phyloP scores from a whole-genome alignment of 2,113 vertebrate species.

The Ptilorrhoa leucosticta region DNA sequence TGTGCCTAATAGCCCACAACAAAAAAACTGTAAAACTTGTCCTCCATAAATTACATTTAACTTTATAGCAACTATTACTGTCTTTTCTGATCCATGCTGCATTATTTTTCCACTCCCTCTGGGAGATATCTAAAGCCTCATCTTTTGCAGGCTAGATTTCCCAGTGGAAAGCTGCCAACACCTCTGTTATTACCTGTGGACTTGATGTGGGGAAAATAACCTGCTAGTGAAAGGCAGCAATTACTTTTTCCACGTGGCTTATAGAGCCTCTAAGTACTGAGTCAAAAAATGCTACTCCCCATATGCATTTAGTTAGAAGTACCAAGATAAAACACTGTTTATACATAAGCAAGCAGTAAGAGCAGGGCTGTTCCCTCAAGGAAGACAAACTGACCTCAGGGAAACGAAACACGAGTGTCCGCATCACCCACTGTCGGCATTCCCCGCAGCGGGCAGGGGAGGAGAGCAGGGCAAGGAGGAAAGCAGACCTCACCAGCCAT shows the following conservation, averaged over 20 bases:
- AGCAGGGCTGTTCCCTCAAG: accelerated
- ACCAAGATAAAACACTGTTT: accelerated
- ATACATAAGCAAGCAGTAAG: accelerated
- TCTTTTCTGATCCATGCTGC: background rate
- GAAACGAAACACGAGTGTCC: accelerated
- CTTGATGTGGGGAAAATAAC: accelerated
- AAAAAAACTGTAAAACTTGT: background rate
- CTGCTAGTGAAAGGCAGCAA: accelerated
- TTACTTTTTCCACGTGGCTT: background rate
- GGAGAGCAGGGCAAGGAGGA: no score
- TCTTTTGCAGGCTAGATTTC: background rate
- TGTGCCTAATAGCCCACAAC: background rate
- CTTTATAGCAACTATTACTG: background rate
- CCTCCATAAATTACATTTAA: background rate
- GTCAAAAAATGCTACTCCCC: accelerated
- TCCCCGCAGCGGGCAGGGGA: accelerated
- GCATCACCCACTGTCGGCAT: accelerated
- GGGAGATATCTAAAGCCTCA: accelerated
- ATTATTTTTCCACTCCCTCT: background rate
- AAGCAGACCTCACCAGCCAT: accelerated
- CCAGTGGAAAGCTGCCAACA: accelerated
- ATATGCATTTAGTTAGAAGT: accelerated
- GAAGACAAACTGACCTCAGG: accelerated
- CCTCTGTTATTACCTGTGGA: accelerated
- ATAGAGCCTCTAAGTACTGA: accelerated